Evolutionary conservation across 2,888 invertebrate genomes (phyloP), one percentile per base, ranked within the genome.

Genomic region (Lumbricus terrestris): DNA sequence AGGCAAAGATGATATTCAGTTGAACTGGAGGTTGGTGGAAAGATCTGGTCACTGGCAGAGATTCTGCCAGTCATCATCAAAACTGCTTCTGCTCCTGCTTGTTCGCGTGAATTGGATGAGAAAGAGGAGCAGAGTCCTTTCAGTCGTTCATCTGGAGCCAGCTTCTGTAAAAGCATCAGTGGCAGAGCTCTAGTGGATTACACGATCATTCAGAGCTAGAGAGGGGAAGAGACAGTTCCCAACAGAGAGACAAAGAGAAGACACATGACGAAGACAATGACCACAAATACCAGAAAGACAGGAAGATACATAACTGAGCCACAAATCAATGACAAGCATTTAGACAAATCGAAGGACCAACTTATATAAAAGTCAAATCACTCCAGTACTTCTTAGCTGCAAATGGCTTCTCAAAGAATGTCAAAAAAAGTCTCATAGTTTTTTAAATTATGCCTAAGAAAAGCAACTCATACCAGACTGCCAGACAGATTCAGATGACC

Each of bases 111-210:
- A 29, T 69, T 69, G 69, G 69, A 69, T 69, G 29, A 11, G 29
- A 69, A n/a, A 69, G 69, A 69, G n/a, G 69, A 69, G n/a, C 69
- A 69, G n/a, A 69, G 69, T 69, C 69, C 69, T 69, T 69, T 69
- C 29, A 69, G n/a, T 69, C 69, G 69, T 69, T 69, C 69, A 69
- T 69, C 69, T n/a, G 69, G 69, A 69, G 69, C 8, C 69, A 69
- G 8, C n/a, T 69, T 69, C 69, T 69, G 69, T 8, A 69, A 47
- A 8, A n/a, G 69, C 69, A 69, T n/a, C 69, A 69, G 69, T 47
- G 47, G 20, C 47, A 47, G 3, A 69, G 69, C n/a, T n/a, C n/a
- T n/a, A 69, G 29, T 69, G 69, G 69, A n/a, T n/a, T 8, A 69
- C 29, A 69, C 0, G 69, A n/a, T n/a, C n/a, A n/a, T 69, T 47